Percentiles rank a stretch among this genome's conserved stretches.
phyloP scores from a whole-genome alignment of 2,113 vertebrate species.

The Cyphomyrus discorhynchus region DNA sequence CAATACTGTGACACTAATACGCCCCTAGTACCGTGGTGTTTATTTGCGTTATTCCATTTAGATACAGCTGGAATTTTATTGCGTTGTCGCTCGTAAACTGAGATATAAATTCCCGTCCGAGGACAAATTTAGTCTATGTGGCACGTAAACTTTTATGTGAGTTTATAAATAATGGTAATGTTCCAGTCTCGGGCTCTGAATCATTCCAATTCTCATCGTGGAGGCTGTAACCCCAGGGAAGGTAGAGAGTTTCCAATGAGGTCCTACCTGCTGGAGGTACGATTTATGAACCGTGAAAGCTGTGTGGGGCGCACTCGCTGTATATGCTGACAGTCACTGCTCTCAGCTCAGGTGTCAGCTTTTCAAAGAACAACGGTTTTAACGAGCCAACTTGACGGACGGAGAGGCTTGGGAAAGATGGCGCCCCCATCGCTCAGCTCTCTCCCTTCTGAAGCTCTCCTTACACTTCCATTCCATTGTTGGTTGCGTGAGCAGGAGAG shows the following conservation, averaged over 20 bases:
- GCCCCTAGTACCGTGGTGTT: background rate
- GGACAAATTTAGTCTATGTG: background rate
- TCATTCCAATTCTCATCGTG: slow-evolving; percentile 8
- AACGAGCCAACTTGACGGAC: background rate
- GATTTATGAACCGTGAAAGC: background rate
- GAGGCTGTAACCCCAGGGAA: background rate
- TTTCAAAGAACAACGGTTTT: background rate
- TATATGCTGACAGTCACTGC: background rate
- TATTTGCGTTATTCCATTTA: slow-evolving; percentile 1
- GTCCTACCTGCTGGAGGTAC: background rate
- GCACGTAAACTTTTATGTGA: slow-evolving; percentile 9
- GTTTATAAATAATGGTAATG: slow-evolving; percentile 9
- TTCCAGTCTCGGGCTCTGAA: no score
- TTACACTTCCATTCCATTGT: background rate
- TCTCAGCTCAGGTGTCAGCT: background rate
- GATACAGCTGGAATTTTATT: background rate
- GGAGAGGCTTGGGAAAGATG: background rate
- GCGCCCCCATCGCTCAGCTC: background rate
- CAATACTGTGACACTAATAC: background rate
- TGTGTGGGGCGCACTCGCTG: background rate
- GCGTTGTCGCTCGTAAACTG: background rate
- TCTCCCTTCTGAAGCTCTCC: background rate
- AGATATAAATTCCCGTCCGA: background rate
- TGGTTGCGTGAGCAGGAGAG: background rate
- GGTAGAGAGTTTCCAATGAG: background rate